Evolutionary conservation across 2,113 vertebrate genomes (phyloP).

Genomic region (Eretmochelys imbricata): DNA sequence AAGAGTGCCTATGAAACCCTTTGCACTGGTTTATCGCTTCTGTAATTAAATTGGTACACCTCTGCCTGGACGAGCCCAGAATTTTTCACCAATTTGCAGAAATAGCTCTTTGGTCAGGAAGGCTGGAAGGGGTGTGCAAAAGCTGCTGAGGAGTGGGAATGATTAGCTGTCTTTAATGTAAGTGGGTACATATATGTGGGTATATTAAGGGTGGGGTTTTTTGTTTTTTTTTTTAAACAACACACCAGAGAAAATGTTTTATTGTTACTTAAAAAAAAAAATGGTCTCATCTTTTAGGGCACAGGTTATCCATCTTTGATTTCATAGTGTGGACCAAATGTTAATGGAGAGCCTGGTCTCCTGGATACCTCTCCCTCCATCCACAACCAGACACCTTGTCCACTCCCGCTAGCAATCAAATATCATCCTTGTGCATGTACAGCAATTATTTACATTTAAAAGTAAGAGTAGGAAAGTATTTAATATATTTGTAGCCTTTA

Average conservation of each 20-base stretch:
- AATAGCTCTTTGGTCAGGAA: not conserved
- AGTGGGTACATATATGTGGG: not conserved
- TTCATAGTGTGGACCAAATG: not conserved
- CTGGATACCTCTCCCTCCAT: slow-evolving; percentile 8
- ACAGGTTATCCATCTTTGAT: slow-evolving; percentile 37
- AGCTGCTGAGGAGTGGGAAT: not conserved
- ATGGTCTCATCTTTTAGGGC: slow-evolving; percentile 59
- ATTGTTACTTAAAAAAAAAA: slow-evolving; percentile 16
- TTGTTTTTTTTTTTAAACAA: slow-evolving; percentile 42
- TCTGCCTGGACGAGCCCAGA: not conserved
- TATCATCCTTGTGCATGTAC: slow-evolving; percentile 49
- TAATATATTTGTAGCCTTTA: slow-evolving; percentile 27
- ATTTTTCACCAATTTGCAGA: not conserved
- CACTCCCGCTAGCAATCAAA: slow-evolving; percentile 33
- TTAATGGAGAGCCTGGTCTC: not conserved
- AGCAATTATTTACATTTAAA: slow-evolving; percentile 59
- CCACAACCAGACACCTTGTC: slow-evolving; percentile 36
- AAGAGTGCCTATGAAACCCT: rapidly evolving
- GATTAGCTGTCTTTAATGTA: rapidly evolving
- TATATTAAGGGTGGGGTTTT: not conserved
- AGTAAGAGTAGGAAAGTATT: slow-evolving; percentile 52
- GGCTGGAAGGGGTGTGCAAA: not conserved
- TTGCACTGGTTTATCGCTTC: not conserved
- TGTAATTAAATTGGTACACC: not conserved
- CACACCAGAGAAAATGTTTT: slow-evolving; percentile 68